Percentiles rank a stretch among this genome's conserved stretches.
Evolutionary conservation across 2,113 vertebrate genomes (phyloP).

Genomic region (Marcusenius ussheri): DNA sequence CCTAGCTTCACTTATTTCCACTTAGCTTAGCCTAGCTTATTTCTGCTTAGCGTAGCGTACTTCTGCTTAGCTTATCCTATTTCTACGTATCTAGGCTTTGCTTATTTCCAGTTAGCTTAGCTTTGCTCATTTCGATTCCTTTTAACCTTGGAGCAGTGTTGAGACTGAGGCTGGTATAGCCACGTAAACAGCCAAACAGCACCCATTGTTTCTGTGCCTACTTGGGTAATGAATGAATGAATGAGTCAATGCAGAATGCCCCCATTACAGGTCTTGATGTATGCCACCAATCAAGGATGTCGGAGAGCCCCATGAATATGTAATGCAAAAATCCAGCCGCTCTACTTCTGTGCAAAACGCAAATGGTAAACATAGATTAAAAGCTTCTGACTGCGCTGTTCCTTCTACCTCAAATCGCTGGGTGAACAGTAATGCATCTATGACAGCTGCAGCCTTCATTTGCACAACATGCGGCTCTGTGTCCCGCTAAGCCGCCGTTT

Average conservation of each 20-base stretch:
- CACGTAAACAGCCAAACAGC: conserved; percentile 67
- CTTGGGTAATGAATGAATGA: conserved; percentile 70
- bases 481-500: conserved; percentile 66
- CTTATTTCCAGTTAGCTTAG: not conserved
- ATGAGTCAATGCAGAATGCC: conserved; percentile 61
- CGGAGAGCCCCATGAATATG: conserved; percentile 75
- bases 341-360: conserved; percentile 68
- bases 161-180: conserved; percentile 60
- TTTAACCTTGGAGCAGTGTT: conserved; percentile 17
- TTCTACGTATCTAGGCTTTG: not conserved
- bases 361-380: not conserved
- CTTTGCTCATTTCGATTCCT: not conserved
- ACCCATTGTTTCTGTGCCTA: conserved; percentile 76
- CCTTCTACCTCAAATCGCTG: conserved; percentile 67
- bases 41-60: not conserved
- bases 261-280: conserved; percentile 64
- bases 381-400: conserved; percentile 69
- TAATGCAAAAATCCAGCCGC: conserved; percentile 69
- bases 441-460: conserved; percentile 74
- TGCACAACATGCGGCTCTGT: conserved; percentile 61
- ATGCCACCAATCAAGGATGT: conserved; percentile 68
- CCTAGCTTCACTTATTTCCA: not conserved
- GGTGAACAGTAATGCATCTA: conserved; percentile 73
- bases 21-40: not conserved
- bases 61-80: not conserved